phyloP scores from a whole-genome alignment of 2,888 invertebrate species.

The Dione juno region DNA sequence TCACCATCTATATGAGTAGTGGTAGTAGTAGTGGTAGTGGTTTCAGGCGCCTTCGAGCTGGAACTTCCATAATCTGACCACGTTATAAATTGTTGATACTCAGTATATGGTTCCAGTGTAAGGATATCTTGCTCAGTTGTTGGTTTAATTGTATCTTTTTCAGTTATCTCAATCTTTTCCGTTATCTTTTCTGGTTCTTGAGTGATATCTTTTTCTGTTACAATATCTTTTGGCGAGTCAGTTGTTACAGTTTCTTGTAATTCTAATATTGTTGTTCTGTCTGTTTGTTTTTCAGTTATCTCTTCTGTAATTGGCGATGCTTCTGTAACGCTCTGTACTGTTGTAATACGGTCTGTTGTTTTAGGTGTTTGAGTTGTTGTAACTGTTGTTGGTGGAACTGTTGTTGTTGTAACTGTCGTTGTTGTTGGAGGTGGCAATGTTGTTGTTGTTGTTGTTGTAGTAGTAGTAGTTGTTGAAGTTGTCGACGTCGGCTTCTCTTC shows the following conservation, averaged over 20 bases:
- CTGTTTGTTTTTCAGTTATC: slow-evolving; percentile 46
- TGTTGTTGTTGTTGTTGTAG: slow-evolving; percentile 48
- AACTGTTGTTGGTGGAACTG: slow-evolving; percentile 41
- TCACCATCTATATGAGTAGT: slow-evolving; percentile 36
- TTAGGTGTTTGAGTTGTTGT: slow-evolving; percentile 42
- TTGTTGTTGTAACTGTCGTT: slow-evolving; percentile 23
- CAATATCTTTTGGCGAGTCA: slow-evolving; percentile 34
- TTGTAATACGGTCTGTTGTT: slow-evolving; percentile 49
- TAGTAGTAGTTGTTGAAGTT: slow-evolving; percentile 50
- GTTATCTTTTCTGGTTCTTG: slow-evolving; percentile 51
- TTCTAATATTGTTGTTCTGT: slow-evolving; percentile 41
- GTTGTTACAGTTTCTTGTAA: slow-evolving; percentile 38
- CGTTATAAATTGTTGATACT: slow-evolving; percentile 74
- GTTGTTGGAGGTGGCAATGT: slow-evolving; percentile 52
- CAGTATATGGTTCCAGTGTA: slow-evolving; percentile 55
- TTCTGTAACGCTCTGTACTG: slow-evolving; percentile 47
- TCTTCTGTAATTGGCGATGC: slow-evolving; percentile 47
- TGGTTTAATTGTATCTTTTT: slow-evolving; percentile 57
- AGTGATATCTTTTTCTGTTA: slow-evolving; percentile 34
- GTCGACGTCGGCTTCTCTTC: slow-evolving; percentile 54
- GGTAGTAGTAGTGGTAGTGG: slow-evolving; percentile 27
- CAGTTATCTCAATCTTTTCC: slow-evolving; percentile 51
- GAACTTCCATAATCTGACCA: slow-evolving; percentile 78
- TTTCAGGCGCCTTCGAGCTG: slow-evolving; percentile 59
- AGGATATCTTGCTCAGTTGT: slow-evolving; percentile 52